Percentiles rank a stretch among this genome's conserved stretches.
phyloP scores from a whole-genome alignment of 2,797 vertebrate genomes.

The Acanthis flammea region DNA sequence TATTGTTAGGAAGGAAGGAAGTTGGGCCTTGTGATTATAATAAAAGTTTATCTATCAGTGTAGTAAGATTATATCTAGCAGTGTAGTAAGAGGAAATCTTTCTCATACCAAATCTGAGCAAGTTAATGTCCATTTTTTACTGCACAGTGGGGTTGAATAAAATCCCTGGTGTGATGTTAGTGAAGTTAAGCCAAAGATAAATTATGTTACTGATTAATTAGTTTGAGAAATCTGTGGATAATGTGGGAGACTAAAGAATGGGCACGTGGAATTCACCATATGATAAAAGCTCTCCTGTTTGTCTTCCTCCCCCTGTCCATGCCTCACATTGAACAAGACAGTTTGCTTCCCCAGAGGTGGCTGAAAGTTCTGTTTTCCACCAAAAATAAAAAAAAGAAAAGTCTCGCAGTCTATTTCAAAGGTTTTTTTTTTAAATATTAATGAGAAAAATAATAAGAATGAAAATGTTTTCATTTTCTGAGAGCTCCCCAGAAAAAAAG shows the following conservation, averaged over 20 bases:
- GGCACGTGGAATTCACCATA: background rate
- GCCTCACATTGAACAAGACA: background rate
- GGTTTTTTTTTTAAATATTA: background rate
- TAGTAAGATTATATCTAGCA: background rate
- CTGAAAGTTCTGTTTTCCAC: background rate
- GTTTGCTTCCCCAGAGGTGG: background rate
- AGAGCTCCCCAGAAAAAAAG: background rate
- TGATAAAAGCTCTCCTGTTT: background rate
- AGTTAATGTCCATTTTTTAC: background rate
- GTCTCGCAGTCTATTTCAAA: background rate
- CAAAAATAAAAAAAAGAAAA: background rate
- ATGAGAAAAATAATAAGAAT: background rate
- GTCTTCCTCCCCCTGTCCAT: background rate
- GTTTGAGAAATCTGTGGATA: background rate
- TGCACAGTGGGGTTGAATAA: background rate
- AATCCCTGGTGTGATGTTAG: background rate
- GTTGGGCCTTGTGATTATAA: background rate
- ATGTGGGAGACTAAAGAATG: background rate
- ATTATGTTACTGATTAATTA: background rate
- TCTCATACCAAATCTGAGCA: background rate
- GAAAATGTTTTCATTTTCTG: constrained; percentile 4
- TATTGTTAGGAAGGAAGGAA: background rate
- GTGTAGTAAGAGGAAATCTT: background rate
- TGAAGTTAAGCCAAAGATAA: background rate
- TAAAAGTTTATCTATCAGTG: background rate